Evolutionary conservation across 2,113 vertebrate genomes (phyloP), one percentile per base, ranked within the genome.

Genomic region (Myiagra hebetior): DNA sequence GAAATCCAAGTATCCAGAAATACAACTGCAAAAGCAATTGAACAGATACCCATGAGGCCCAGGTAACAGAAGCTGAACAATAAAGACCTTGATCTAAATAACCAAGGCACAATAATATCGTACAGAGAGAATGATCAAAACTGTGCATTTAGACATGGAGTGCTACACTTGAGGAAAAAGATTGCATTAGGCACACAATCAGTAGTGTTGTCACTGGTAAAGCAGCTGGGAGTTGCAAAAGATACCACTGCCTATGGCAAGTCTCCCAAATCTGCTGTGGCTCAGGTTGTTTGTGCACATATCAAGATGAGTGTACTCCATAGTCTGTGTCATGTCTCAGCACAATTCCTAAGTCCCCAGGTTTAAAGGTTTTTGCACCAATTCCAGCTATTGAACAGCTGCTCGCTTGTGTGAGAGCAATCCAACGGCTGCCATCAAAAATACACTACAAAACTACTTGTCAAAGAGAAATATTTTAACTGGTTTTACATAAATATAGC

Each of bases 251-350:
- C 1, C 63, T 33, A 7, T 1, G 16, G 16, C 26, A 70, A 63
- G 6, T 6, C 9, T 31, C 31, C 31, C 37, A 81, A 9, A 78
- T 11, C 46, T 50, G 5, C 16, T 56, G 16, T 31, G 19, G 27
- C 56, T 41, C 41, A n/a, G 17, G 5, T 2, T 22, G 26, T 55
- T 9, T 19, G 6, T 27, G 10, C 15, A 15, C 0, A 0, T 7
- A 6, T 60, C 42, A 50, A 44, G 24, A 31, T 19, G 16, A 10
- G 46, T n/a, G 8, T 13, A 37, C 23, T 8, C 13, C 56, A 37
- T 0, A 6, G 2, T 33, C 11, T 26, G 18, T 59, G 27, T 26
- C 23, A 23, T 15, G 6, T 28, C 52, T 50, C 37, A 28, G 35
- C 14, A 56, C 5, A 60, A 8, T 23, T 57, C 3, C 0, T 24